phyloP scores from a whole-genome alignment of 2,113 vertebrate species.

The Lasiurus cinereus region DNA sequence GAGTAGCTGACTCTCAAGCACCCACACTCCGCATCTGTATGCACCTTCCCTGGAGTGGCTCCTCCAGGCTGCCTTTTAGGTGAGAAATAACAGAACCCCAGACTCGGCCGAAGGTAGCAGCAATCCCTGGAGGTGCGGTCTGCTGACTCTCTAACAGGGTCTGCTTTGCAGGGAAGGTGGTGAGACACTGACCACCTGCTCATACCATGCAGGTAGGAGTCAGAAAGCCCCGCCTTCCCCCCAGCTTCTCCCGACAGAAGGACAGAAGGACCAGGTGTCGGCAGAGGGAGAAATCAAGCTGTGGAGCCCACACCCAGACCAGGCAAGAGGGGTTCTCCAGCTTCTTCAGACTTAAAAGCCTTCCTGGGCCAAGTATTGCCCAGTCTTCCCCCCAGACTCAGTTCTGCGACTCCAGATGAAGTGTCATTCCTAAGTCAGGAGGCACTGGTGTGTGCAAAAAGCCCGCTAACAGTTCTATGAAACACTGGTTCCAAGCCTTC shows the following conservation, averaged over 20 bases:
- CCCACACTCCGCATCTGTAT: background rate
- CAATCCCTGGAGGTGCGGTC: rapidly evolving
- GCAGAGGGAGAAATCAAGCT: background rate
- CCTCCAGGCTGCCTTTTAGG: background rate
- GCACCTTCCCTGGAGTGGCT: background rate
- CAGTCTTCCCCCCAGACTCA: background rate
- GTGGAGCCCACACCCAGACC: background rate
- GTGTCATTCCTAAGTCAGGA: background rate
- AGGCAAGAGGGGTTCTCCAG: background rate
- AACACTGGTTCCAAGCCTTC: background rate
- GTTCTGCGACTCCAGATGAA: background rate
- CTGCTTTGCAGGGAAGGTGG: background rate
- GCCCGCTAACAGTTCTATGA: background rate
- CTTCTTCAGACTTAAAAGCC: background rate
- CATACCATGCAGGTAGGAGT: background rate
- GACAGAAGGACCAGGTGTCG: background rate
- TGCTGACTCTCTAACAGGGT: background rate
- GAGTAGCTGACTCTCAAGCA: background rate
- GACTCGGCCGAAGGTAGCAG: background rate
- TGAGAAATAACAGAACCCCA: background rate
- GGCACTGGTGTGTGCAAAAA: background rate
- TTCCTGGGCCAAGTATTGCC: background rate
- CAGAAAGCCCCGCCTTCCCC: background rate
- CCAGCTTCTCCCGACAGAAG: background rate
- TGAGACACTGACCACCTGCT: background rate